phyloP scores from a whole-genome alignment of 2,113 vertebrate species.

The Thymallus thymallus region DNA sequence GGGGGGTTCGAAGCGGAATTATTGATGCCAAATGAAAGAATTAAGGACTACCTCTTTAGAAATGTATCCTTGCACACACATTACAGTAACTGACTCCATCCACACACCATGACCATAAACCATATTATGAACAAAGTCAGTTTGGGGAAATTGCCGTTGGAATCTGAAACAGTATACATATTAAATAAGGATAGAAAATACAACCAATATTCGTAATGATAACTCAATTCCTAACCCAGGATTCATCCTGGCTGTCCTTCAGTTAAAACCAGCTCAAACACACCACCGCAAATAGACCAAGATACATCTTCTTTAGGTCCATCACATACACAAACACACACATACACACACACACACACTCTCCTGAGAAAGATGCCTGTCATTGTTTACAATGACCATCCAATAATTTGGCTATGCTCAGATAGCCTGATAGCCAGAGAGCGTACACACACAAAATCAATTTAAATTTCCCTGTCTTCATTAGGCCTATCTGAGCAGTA shows the following conservation, averaged over 20 bases:
- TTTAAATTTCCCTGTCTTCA: conserved; percentile 65
- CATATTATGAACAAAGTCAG: no score
- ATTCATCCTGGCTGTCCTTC: no score
- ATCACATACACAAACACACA: background rate
- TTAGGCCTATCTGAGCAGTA: conserved; percentile 38
- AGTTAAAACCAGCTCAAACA: background rate
- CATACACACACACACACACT: background rate
- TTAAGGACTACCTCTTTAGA: background rate
- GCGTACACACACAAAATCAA: conserved; percentile 65
- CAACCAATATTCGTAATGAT: background rate
- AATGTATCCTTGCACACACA: background rate
- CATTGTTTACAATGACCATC: conserved; percentile 17
- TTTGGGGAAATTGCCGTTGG: no score
- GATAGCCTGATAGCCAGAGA: conserved; percentile 4
- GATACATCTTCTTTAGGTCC: background rate
- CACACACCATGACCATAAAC: no score
- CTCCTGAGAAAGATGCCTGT: background rate
- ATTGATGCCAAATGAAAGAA: background rate
- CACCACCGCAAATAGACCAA: background rate
- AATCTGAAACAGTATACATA: no score
- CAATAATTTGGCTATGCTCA: conserved; percentile 6
- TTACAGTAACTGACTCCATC: no score
- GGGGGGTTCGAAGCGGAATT: background rate
- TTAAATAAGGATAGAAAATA: no score
- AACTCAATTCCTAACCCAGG: no score